Conservation (phyloP, 2,888 invertebrate genomes). For the Neocrepidodera transversa region DNA sequence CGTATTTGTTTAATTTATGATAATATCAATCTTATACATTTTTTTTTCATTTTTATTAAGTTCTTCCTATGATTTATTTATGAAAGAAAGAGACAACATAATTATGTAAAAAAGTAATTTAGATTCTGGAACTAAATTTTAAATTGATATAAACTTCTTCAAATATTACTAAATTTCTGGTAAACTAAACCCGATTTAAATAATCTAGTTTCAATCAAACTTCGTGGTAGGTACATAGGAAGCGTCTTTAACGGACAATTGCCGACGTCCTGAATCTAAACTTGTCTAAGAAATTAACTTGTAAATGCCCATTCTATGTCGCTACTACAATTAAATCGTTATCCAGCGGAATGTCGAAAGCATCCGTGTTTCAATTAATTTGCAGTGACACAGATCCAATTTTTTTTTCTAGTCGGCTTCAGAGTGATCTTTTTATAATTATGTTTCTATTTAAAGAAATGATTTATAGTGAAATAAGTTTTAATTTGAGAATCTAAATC, state of each 20-base stretch:
- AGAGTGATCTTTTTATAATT: slow-evolving; percentile 24
- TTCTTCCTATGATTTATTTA: too few species aligned
- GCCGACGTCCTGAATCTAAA: slow-evolving; percentile 13
- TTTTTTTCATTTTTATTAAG: too few species aligned
- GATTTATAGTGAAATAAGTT: slow-evolving; percentile 14
- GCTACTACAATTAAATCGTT: slow-evolving; percentile 23
- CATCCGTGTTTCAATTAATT: slow-evolving; percentile 31
- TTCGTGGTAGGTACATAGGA: slow-evolving; percentile 11
- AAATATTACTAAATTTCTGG: too few species aligned
- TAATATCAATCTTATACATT: too few species aligned
- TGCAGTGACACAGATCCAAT: slow-evolving; percentile 25
- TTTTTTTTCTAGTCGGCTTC: slow-evolving; percentile 19
- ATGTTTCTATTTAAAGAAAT: slow-evolving; percentile 24
- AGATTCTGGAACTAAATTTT: too few species aligned
- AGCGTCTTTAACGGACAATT: slow-evolving; percentile 20
- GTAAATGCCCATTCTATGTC: slow-evolving; percentile 18
- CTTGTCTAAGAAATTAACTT: slow-evolving; percentile 4
- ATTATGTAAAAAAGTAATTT: too few species aligned
- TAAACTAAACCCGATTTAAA: too few species aligned
- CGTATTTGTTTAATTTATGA: too few species aligned
- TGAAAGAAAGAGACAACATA: too few species aligned
- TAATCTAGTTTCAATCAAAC: too few species aligned
- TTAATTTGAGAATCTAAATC: background rate
- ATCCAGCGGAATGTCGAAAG: slow-evolving; percentile 24
- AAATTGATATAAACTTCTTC: too few species aligned